phyloP scores from a whole-genome alignment of 2,888 invertebrate species.

The Drosophila aldrichi region DNA sequence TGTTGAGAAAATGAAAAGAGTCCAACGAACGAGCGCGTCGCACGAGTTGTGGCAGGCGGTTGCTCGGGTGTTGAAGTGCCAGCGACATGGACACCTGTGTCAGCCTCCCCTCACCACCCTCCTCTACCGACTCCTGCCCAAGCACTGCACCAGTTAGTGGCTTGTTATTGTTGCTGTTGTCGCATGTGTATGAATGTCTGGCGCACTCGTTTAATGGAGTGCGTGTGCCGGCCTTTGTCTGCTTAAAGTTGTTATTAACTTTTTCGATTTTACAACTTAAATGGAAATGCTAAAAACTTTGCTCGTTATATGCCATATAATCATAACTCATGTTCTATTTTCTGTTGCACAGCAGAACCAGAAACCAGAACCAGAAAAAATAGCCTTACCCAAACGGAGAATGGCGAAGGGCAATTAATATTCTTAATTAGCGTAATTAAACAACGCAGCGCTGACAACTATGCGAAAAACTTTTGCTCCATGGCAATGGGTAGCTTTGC shows the following conservation, averaged over 20 bases:
- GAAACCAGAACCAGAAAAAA: slow-evolving; percentile 6
- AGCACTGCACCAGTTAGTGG: slow-evolving; percentile 67
- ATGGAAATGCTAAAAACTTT: slow-evolving; percentile 71
- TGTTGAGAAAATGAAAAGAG: slow-evolving; percentile 81
- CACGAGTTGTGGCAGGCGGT: slow-evolving; percentile 25
- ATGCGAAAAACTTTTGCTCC: slow-evolving; percentile 79
- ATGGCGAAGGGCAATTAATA: slow-evolving; percentile 82
- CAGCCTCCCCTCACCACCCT: slow-evolving; percentile 16
- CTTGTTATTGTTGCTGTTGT: slow-evolving; percentile 65
- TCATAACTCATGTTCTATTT: slow-evolving; percentile 76
- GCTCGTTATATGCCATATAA: slow-evolving; percentile 65
- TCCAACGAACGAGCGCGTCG: slow-evolving; percentile 32
- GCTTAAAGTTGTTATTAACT: slow-evolving; percentile 71
- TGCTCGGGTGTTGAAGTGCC: slow-evolving; percentile 70
- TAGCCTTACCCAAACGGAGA: slow-evolving; percentile 29
- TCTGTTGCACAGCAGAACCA: slow-evolving; percentile 31
- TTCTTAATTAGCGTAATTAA: slow-evolving; percentile 85
- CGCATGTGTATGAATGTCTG: slow-evolving; percentile 47
- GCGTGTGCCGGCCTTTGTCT: slow-evolving; percentile 61
- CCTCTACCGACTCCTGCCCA: not conserved
- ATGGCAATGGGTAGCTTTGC: slow-evolving; percentile 42
- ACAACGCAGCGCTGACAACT: slow-evolving; percentile 84
- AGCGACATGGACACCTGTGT: slow-evolving; percentile 77
- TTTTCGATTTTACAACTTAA: slow-evolving; percentile 78
- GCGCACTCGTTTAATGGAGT: slow-evolving; percentile 69